Evolutionary conservation across 2,797 vertebrate species (phyloP).

Genomic region (Myotis pilosus): DNA sequence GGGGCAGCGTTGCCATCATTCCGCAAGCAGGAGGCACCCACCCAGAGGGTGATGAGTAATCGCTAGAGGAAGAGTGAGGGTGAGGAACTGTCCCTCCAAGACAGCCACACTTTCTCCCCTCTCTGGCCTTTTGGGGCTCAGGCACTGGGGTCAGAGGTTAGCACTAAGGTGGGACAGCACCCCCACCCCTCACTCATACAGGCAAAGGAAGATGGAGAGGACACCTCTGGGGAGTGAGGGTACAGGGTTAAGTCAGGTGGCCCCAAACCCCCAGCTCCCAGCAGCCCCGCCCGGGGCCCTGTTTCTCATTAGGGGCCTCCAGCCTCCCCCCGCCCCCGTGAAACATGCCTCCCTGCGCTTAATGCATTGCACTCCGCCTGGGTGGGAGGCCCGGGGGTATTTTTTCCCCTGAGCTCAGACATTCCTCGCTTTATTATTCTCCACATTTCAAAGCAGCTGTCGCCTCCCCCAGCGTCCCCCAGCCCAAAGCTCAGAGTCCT

Average conservation of each 20-base stretch:
- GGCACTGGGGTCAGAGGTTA: neutral
- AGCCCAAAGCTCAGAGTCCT: slow-evolving; percentile 56
- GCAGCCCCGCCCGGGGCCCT: slow-evolving; percentile 33
- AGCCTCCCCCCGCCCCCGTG: slow-evolving; percentile 60
- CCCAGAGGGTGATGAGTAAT: neutral
- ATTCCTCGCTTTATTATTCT: slow-evolving; percentile 84
- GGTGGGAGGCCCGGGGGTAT: slow-evolving; percentile 70
- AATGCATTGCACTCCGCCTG: slow-evolving; percentile 69
- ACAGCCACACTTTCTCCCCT: neutral
- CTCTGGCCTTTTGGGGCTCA: neutral
- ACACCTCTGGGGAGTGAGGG: neutral
- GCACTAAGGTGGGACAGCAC: neutral
- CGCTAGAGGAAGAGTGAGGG: neutral
- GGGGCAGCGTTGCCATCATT: neutral
- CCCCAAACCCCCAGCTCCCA: neutral
- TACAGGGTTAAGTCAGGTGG: neutral
- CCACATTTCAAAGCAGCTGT: slow-evolving; percentile 78
- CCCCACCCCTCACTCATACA: too few relatives aligned
- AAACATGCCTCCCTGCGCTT: slow-evolving; percentile 73
- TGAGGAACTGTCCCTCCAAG: neutral
- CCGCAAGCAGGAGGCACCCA: neutral
- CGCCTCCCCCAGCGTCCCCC: slow-evolving; percentile 41
- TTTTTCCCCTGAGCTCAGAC: slow-evolving; percentile 79
- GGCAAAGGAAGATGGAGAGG: neutral
- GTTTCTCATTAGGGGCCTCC: slow-evolving; percentile 74